These are phyloP conservation scores for Telmatochromis brachygnathus DNA, from an alignment of 2,113 vertebrate genomes.

Conservation along the genomic window DNA sequence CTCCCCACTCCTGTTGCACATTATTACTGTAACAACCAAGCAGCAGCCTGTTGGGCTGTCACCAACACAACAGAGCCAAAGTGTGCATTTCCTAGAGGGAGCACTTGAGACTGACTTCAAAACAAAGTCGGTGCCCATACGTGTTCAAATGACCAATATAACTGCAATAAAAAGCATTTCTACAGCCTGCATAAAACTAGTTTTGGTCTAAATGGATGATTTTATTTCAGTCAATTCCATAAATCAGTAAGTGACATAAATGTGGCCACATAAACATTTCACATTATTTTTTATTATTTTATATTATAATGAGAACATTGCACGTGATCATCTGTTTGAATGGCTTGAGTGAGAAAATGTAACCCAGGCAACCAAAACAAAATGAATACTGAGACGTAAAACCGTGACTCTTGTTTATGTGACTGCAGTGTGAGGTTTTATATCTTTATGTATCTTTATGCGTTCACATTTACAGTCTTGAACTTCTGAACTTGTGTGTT, in stretches of 20 bases:
- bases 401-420: not conserved
- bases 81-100: not conserved
- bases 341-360: not conserved
- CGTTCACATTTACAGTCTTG: not conserved
- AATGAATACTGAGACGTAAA: not conserved
- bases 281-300: not conserved
- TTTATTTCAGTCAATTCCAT: not conserved
- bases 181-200: not conserved
- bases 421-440: not conserved
- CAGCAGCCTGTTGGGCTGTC: not conserved
- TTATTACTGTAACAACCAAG: not conserved
- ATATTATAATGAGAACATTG: not conserved
- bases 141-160: not conserved
- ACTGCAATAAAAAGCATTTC: not conserved
- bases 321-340: not conserved
- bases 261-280: not conserved
- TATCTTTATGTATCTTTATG: not conserved
- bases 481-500: not conserved
- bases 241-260: not conserved
- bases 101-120: not conserved
- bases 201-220: not conserved
- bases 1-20: not conserved
- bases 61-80: not conserved
- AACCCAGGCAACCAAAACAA: not conserved
- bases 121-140: not conserved